Evolutionary conservation across 1,140 invertebrate species (phyloP).

Genomic region (Drosophila baimaii): DNA sequence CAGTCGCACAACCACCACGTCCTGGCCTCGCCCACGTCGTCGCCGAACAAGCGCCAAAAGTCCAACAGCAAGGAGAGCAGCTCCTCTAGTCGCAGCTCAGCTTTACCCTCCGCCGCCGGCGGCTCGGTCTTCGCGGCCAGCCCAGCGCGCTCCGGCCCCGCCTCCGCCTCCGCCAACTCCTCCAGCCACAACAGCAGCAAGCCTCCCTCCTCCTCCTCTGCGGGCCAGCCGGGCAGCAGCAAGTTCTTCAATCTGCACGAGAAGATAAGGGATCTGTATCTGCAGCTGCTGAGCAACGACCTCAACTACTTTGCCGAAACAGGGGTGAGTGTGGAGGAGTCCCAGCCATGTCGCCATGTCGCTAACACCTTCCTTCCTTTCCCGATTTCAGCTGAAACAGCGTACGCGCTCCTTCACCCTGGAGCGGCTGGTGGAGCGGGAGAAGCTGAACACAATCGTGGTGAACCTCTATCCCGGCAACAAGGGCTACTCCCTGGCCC

Average conservation of each 20-base stretch:
- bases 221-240: conserved; percentile 41
- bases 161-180: conserved; percentile 35
- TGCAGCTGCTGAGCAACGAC: conserved; percentile 78
- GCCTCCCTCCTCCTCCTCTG: conserved; percentile 15
- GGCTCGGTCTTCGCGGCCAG: conserved; percentile 42
- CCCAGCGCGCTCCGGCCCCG: conserved; percentile 47
- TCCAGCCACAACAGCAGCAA: conserved; percentile 10
- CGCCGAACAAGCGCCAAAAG: conserved; percentile 80
- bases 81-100: conserved; percentile 73
- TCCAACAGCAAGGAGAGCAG: conserved; percentile 68
- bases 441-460: conserved; percentile 94
- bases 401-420: conserved; percentile 89
- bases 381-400: conserved; percentile 70
- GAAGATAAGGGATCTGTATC: conserved; percentile 86
- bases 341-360: neutral
- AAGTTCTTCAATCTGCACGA: conserved; percentile 86
- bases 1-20: conserved; percentile 70
- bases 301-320: conserved; percentile 75
- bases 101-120: conserved; percentile 58
- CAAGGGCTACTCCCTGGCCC: conserved; percentile 94
- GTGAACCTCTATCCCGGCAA: conserved; percentile 95
- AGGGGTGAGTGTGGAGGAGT: conserved; percentile 64
- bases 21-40: conserved; percentile 71
- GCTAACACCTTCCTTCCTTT: neutral
- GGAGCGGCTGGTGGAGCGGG: conserved; percentile 92